Evolutionary conservation across 2,797 vertebrate genomes (phyloP), one percentile per base, ranked within the genome.

Genomic region (Danio tinwini): DNA sequence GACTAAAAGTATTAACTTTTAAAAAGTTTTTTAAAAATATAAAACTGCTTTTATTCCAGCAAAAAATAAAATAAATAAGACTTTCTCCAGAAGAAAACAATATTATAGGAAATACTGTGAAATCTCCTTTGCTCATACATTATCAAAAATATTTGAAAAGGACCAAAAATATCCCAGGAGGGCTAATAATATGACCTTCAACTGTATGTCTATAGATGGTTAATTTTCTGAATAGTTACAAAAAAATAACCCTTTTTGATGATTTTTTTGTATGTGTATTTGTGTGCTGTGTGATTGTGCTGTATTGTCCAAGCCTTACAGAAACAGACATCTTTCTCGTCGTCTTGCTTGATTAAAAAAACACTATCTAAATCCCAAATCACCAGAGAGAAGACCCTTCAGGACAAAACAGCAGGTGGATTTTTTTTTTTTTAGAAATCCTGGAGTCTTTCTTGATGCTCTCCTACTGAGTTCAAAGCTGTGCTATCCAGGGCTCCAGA

Each of bases 371-470:
- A 92, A 89, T 74, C 77, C 72, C 88, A 81, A 74, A 89, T 88
- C 19, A 85, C 85, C 85, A 89, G 85, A 78, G 90, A 90, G 83
- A 93, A 87, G 90, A 88, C 77, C 78, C 56, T 74, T 55, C 88
- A 82, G 81, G 89, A 88, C 83, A 92, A 83, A 91, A 84, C 85
- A 86, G 87, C 91, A 95, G 93, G 94, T 94, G 87, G 91, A 87
- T 80, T 69, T 85, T 81, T 29, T 82, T 80, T 69, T 85, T 81
- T 29, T 82, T 69, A 80, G 12, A 73, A 71, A 72, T 61, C 6
- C 58, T 14, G 40, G 40, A 45, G 19, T 72, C 69, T 58, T 58
- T 58, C 12, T 21, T 56, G 29, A 62, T 62, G 12, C 53, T 14
- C 12, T 21, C 1, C 12, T 45, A 11, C 52, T 45, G 40, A 5